Percentiles rank a stretch among this genome's conserved stretches.
Conservation (phyloP, 2,888 invertebrate species). For the Axea sp. region DNA sequence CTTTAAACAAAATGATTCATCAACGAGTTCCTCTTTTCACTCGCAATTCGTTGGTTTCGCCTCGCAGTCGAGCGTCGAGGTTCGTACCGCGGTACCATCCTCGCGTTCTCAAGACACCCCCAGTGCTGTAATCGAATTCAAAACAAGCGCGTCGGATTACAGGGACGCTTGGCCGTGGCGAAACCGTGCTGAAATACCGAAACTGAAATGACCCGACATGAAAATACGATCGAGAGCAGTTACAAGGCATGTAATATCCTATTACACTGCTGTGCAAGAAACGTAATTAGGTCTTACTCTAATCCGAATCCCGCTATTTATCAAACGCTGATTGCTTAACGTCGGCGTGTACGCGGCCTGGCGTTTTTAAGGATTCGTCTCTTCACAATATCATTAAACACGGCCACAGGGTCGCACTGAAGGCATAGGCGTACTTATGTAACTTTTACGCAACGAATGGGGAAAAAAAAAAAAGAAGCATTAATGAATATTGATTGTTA, state of each 20-base stretch:
- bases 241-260: slow-evolving; percentile 28
- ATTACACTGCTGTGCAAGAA: slow-evolving; percentile 40
- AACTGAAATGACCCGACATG: slow-evolving; percentile 2
- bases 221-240: slow-evolving; percentile 16
- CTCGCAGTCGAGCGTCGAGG: too few relatives aligned
- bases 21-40: too few relatives aligned
- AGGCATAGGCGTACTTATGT: slow-evolving; percentile 67
- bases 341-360: slow-evolving; percentile 67
- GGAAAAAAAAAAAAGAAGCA: too few relatives aligned
- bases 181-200: too few relatives aligned
- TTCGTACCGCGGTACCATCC: too few relatives aligned
- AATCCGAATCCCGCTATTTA: slow-evolving; percentile 72
- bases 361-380: slow-evolving; percentile 77
- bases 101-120: too few relatives aligned
- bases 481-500: too few relatives aligned
- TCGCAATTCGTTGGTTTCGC: too few relatives aligned
- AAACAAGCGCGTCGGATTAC: too few relatives aligned
- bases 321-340: slow-evolving; percentile 68
- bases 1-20: too few relatives aligned
- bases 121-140: too few relatives aligned
- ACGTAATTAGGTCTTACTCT: slow-evolving; percentile 69
- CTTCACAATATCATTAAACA: slow-evolving; percentile 76
- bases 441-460: slow-evolving; percentile 56
- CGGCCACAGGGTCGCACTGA: slow-evolving; percentile 62
- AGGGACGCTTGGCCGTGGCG: too few relatives aligned